Conservation (phyloP, 2,113 vertebrate genomes). For the Chamaea fasciata region DNA sequence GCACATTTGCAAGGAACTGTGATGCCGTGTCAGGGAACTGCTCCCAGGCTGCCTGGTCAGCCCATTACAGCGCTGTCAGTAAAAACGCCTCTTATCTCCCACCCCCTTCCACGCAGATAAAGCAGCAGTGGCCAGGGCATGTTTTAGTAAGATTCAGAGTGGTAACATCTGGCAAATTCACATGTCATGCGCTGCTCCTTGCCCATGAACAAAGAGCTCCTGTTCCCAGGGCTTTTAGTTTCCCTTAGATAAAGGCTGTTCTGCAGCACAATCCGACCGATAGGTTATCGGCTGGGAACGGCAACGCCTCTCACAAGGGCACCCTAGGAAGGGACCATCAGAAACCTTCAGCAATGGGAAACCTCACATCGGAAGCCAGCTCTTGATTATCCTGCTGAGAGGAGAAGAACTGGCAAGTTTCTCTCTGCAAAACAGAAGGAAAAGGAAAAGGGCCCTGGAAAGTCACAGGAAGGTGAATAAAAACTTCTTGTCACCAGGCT, state of each 20-base stretch:
- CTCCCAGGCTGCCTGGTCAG: not conserved
- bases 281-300: not conserved
- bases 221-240: slow-evolving; percentile 35
- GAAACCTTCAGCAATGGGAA: not conserved
- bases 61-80: not conserved
- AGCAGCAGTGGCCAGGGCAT: not conserved
- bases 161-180: slow-evolving; percentile 57
- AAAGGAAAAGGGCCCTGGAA: slow-evolving; percentile 38
- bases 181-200: not conserved
- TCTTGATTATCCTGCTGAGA: not conserved
- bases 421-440: not conserved
- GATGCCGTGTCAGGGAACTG: not conserved
- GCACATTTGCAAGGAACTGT: not conserved
- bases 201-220: not conserved
- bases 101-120: not conserved
- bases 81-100: not conserved
- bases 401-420: not conserved
- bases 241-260: slow-evolving; percentile 25
- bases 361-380: not conserved
- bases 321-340: not conserved
- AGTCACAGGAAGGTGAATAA: not conserved
- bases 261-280: fast-evolving
- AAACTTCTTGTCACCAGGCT: not conserved
- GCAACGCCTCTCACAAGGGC: not conserved
- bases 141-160: slow-evolving; percentile 27